Base-by-base conservation (phyloP, 2,797 vertebrate species). In the Salarias fasciatus region DNA sequence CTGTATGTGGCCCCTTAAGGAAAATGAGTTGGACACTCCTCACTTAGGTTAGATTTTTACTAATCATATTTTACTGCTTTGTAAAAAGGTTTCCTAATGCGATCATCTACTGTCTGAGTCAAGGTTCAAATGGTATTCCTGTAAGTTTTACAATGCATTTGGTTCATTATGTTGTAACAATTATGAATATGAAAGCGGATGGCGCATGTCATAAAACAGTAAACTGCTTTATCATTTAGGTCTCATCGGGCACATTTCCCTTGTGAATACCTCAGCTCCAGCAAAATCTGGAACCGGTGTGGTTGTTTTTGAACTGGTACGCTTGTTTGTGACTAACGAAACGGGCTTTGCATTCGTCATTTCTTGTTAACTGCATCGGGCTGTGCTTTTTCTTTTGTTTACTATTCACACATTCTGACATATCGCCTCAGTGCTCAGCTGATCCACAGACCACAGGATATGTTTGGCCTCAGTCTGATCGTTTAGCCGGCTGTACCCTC, bases 371-470 rank as follows among this genome's bases (percentile, higher is more conserved):
- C 42, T 29, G 49, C 60, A 53, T 54, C 28, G 45, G n/a, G 18
- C 24, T 51, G 33, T 2, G 1, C 58, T 41, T 40, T 24, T 31
- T 35, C 46, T 46, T 71, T 69, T 85, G 63, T 86, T 84, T 79
- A 82, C 54, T 68, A 42, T 72, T 69, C 42, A 46, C 54, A 73
- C 48, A 66, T 50, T 58, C n/a, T 52, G 47, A 77, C 52, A 43
- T 72, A 70, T 79, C 47, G 79, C 40, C 35, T 70, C 45, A 51
- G 45, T 59, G 36, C 70, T 77, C 84, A 84, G 75, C 79, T 79
- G 79, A 56, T 84, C 61, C 47, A 40, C 69, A 77, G 61, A 83
- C 81, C 83, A 82, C 81, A 86, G 51, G 50, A 61, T 61, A 47
- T 65, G 61, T 72, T 38, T 28, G 44, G 30, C 51, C 53, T 69